Evolutionary conservation across 2,888 invertebrate genomes (phyloP).

Genomic region (Crepidodera aurea): DNA sequence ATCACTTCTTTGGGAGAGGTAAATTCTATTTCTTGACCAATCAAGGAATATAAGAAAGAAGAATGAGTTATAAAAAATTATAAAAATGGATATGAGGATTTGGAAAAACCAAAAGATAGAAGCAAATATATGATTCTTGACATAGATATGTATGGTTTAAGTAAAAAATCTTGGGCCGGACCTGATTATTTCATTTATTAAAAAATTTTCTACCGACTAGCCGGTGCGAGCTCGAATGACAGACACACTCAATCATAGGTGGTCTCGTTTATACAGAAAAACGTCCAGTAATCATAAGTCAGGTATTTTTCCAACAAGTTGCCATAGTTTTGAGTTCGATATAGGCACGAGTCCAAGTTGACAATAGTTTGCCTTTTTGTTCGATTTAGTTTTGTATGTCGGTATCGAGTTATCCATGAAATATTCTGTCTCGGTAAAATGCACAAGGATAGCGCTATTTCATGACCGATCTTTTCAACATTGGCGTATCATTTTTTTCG

Average conservation of each 20-base stretch:
- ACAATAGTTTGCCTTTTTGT: constrained; percentile 52
- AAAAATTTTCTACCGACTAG: not conserved
- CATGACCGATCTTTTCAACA: constrained; percentile 11
- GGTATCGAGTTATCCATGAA: constrained; percentile 38
- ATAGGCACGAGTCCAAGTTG: constrained; percentile 49
- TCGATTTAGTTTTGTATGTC: constrained; percentile 39
- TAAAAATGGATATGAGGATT: too few relatives aligned
- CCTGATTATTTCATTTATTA: constrained; percentile 1
- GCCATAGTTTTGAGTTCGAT: constrained; percentile 49
- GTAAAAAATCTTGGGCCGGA: too few relatives aligned
- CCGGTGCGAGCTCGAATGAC: not conserved
- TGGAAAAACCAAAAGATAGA: too few relatives aligned
- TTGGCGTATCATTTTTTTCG: constrained; percentile 7
- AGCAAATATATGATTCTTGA: too few relatives aligned
- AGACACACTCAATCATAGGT: constrained; percentile 49
- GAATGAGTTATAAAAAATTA: too few relatives aligned
- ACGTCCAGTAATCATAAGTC: constrained; percentile 50
- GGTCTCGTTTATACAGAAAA: constrained; percentile 49
- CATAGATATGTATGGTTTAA: too few relatives aligned
- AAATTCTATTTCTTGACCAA: too few relatives aligned
- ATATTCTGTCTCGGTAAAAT: constrained; percentile 33
- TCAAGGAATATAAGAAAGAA: too few relatives aligned
- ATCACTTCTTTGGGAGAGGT: too few relatives aligned
- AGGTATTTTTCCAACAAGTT: constrained; percentile 50
- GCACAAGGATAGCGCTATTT: constrained; percentile 24